phyloP scores from a whole-genome alignment of 2,113 vertebrate genomes.

The Tautogolabrus adspersus region DNA sequence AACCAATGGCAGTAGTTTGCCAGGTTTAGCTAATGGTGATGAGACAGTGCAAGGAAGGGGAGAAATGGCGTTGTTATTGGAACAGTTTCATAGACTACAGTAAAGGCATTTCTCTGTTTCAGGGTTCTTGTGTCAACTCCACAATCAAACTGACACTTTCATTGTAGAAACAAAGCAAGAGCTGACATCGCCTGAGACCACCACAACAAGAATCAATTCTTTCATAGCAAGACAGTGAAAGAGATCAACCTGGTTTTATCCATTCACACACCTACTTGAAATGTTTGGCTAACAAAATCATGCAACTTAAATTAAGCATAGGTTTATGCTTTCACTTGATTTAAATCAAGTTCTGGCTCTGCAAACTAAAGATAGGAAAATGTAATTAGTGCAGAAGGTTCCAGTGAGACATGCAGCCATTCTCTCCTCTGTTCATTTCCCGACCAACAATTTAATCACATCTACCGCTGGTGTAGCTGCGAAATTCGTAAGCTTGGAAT shows the following conservation, averaged over 20 bases:
- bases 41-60: conserved; percentile 85
- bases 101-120: conserved; percentile 50
- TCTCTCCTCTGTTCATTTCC: conserved; percentile 25
- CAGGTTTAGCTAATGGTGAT: conserved; percentile 97
- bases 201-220: conserved; percentile 45
- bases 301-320: conserved; percentile 40
- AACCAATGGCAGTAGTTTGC: conserved; percentile 99
- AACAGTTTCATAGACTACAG: conserved; percentile 75
- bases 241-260: conserved; percentile 63
- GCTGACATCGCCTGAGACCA: conserved; percentile 37
- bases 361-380: conserved; percentile 60
- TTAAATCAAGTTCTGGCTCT: conserved; percentile 69
- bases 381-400: conserved; percentile 47
- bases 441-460: conserved; percentile 52
- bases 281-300: conserved; percentile 52
- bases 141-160: conserved; percentile 59
- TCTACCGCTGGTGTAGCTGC: conserved; percentile 33
- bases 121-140: conserved; percentile 55
- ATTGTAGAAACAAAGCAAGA: conserved; percentile 54
- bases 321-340: conserved; percentile 53
- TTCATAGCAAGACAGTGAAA: conserved; percentile 50
- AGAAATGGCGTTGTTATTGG: conserved; percentile 78
- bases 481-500: conserved; percentile 19
- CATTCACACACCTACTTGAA: conserved; percentile 60
- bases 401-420: conserved; percentile 44